Evolutionary conservation across 2,797 vertebrate genomes (phyloP).

Genomic region (Paratrypauchen microcephalus): DNA sequence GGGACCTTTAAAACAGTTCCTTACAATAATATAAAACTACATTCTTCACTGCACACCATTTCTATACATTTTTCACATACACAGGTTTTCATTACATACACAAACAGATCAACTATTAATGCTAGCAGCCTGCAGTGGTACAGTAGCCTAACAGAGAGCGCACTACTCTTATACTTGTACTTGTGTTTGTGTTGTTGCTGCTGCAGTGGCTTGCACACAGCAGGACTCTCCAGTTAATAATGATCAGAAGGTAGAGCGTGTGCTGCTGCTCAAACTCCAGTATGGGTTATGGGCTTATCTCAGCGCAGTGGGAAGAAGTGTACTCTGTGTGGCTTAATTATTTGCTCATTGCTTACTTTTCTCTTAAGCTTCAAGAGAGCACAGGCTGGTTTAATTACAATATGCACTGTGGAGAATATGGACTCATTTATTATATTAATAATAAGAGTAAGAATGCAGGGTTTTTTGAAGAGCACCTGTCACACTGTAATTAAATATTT

Average conservation of each 20-base stretch:
- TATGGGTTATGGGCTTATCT: constrained; percentile 6
- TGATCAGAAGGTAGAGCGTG: constrained; percentile 5
- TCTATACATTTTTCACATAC: neutral
- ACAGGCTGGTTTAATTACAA: constrained; percentile 4
- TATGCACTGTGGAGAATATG: constrained; percentile 2
- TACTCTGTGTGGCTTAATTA: constrained; percentile 9
- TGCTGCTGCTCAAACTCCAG: constrained; percentile 5
- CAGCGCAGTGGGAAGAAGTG: neutral
- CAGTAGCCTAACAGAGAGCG: neutral
- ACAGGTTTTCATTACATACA: neutral
- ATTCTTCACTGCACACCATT: neutral
- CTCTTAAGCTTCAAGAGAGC: constrained; percentile 12
- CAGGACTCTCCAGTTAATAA: constrained; percentile 2
- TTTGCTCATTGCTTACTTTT: neutral
- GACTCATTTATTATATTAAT: neutral
- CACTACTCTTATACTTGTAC: neutral
- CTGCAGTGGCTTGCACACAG: neutral
- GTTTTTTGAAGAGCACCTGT: too few relatives aligned
- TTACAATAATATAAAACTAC: neutral
- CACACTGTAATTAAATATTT: too few relatives aligned
- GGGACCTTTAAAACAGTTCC: too few relatives aligned
- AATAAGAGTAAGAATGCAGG: neutral
- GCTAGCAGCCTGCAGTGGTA: neutral
- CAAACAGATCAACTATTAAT: constrained; percentile 11
- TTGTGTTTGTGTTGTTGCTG: neutral